Base-by-base conservation (phyloP, 2,888 invertebrate genomes). In the Odontocerum albicorne region DNA sequence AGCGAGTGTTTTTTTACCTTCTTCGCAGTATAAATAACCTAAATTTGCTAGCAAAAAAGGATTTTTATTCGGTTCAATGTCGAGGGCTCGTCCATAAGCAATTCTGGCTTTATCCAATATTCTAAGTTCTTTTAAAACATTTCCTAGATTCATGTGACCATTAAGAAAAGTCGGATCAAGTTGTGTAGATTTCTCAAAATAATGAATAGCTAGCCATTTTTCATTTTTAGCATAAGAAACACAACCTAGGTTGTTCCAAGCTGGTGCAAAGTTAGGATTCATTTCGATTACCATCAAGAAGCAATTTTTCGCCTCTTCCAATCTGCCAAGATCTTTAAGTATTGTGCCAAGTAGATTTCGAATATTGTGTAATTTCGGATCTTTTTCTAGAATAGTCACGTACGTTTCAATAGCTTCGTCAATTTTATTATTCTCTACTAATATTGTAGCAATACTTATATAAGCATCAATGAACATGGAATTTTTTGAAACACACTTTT, bases 1-100 rank as follows among this genome's bases (percentile, higher is more conserved):
- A 19, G 95, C 93, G 73, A 95, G 75, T 72, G 96, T 94, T 67
- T 93, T 92, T 65, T 94, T 85, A 13, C 93, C 94, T 74, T 96
- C 94, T 70, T 96, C 95, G 73, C 95, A 96, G 70, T 96, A 95
- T 52, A 95, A 94, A 74, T 94, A 94, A 17, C 94, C 95, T 70
- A 96, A 80, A 73, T 96, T 95, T 59, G 94, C 95, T 74, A 94
- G 93, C 6, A 96, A 93, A 52, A 95, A 92, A 27, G 94, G 92
- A 85, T 96, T 93, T 70, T 92, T 93, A n/a, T n/a, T n/a, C 4
- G 93, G 92, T 62, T 90, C 90, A 63, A 96, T 78, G 73, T 90
- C 92, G 62, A 96, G 78, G 19, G 95, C 95, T 63, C 93, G 81
- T 47, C 95, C 77, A 73, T 95, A 95, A 27, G 94, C 92, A 63